phyloP scores from a whole-genome alignment of 92 coral and sea anemone genomes.

The Porites rus region DNA sequence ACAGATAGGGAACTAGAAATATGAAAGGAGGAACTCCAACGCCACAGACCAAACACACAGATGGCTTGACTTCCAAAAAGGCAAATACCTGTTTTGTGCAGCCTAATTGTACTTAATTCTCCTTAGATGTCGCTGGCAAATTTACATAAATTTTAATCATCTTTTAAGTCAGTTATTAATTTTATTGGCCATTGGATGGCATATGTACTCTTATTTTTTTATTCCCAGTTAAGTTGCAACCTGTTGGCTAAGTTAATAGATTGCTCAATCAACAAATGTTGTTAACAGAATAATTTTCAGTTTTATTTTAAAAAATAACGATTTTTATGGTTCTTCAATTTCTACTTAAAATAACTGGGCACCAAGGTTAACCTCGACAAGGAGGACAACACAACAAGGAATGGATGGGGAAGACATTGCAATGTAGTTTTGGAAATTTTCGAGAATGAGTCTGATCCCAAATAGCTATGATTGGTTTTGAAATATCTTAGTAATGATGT shows the following conservation, averaged over 20 bases:
- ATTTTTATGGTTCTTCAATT: too few relatives aligned
- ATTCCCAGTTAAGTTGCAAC: neutral
- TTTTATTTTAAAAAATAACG: too few relatives aligned
- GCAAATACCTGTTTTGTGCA: slow-evolving; percentile 21
- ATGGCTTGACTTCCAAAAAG: slow-evolving; percentile 69
- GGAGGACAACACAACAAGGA: too few relatives aligned
- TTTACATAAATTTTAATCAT: neutral
- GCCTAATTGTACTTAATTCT: neutral
- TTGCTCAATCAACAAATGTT: neutral
- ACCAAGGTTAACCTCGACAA: too few relatives aligned
- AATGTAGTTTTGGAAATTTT: too few relatives aligned
- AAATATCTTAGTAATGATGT: too few relatives aligned
- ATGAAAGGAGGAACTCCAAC: slow-evolving; percentile 89
- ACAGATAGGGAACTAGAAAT: slow-evolving; percentile 67
- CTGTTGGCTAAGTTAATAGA: neutral
- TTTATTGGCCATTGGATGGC: neutral
- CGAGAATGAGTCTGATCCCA: too few relatives aligned
- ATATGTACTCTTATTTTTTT: neutral
- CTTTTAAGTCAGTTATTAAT: neutral
- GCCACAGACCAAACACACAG: slow-evolving; percentile 72
- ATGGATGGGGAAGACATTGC: too few relatives aligned
- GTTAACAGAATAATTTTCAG: neutral
- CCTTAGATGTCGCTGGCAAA: neutral
- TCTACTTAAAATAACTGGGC: too few relatives aligned
- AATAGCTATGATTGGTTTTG: too few relatives aligned